Evolutionary conservation across 2,888 invertebrate species (phyloP).

Genomic region (Micoletzkya japonica): DNA sequence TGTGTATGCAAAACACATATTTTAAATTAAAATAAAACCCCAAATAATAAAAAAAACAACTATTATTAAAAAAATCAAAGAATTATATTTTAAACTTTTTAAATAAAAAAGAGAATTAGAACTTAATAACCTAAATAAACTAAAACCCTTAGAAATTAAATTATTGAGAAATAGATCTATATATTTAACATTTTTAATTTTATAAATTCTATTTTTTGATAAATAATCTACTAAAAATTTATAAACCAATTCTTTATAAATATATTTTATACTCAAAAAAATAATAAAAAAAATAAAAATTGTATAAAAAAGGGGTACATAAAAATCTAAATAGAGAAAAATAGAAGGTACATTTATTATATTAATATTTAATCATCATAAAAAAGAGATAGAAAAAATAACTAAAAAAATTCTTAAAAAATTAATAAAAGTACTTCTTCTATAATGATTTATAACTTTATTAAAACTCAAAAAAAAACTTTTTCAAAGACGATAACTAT

Average conservation of each 20-base stretch:
- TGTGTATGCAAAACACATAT: conserved; percentile 49
- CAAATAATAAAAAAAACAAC: conserved; percentile 36
- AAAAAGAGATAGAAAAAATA: conserved; percentile 41
- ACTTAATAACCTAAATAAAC: conserved; percentile 28
- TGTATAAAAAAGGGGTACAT: conserved; percentile 65
- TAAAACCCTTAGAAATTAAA: conserved; percentile 37
- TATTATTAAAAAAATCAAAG: conserved; percentile 39
- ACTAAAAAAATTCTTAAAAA: conserved; percentile 45
- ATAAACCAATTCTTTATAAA: conserved; percentile 42
- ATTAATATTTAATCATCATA: conserved; percentile 48
- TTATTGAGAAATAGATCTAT: conserved; percentile 44
- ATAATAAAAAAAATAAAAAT: conserved; percentile 40
- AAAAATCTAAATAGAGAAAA: conserved; percentile 49
- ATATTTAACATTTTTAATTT: conserved; percentile 46
- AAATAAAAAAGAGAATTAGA: conserved; percentile 36
- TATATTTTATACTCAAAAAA: conserved; percentile 40
- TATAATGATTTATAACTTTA: conserved; percentile 43
- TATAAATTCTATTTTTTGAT: conserved; percentile 40
- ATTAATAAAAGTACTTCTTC: conserved; percentile 44
- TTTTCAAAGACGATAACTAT: conserved; percentile 51
- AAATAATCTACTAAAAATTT: conserved; percentile 50
- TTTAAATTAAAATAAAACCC: conserved; percentile 44
- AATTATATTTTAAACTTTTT: conserved; percentile 40
- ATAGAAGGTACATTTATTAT: conserved; percentile 43
- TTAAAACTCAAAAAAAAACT: conserved; percentile 47